Evolutionary conservation across 2,113 vertebrate species (phyloP).

Genomic region (Ursus arctos): DNA sequence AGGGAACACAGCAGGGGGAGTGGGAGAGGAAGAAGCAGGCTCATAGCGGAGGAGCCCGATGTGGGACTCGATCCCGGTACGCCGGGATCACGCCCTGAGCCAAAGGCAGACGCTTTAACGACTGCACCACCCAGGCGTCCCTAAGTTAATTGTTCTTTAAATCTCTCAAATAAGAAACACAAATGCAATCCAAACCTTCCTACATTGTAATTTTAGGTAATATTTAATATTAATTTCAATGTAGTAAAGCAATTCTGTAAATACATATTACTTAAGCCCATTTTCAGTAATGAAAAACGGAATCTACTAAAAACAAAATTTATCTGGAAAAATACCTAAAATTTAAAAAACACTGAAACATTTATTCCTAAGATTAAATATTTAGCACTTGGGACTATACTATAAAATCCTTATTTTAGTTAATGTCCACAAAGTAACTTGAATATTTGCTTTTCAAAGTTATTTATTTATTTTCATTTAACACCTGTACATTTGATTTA

Average conservation of each 20-base stretch:
- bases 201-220: constrained; percentile 10
- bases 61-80: no score
- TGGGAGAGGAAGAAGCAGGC: no score
- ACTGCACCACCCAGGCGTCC: no score
- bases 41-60: no score
- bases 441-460: constrained; percentile 34
- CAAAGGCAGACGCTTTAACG: no score
- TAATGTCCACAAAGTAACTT: constrained; percentile 43
- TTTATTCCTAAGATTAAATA: constrained; percentile 45
- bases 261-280: not conserved
- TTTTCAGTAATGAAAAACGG: constrained; percentile 35
- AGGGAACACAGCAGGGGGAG: no score
- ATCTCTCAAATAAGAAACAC: constrained; percentile 9
- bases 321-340: not conserved
- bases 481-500: constrained; percentile 37
- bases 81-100: no score
- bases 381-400: not conserved
- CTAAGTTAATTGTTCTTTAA: not conserved
- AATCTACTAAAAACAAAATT: constrained; percentile 54
- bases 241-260: not conserved
- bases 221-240: not conserved
- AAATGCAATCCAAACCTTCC: not conserved
- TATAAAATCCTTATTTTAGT: constrained; percentile 56
- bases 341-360: constrained; percentile 20
- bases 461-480: constrained; percentile 61